phyloP scores from a whole-genome alignment of 2,797 vertebrate species.

The Gallirallus australis region DNA sequence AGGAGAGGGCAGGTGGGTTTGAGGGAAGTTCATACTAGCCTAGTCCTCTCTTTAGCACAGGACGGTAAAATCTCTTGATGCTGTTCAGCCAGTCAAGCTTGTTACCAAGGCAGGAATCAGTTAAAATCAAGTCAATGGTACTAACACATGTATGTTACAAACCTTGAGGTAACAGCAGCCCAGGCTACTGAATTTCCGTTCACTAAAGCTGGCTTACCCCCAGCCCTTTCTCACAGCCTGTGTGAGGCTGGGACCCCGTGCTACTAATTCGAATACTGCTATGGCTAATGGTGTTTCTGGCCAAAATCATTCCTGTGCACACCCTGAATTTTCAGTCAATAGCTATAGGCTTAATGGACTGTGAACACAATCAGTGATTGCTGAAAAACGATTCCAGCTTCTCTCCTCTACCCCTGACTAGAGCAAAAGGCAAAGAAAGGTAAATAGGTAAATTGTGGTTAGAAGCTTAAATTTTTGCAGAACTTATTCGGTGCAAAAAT shows the following conservation, averaged over 20 bases:
- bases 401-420: not conserved
- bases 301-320: not conserved
- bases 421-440: not conserved
- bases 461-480: not conserved
- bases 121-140: not conserved
- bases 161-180: not conserved
- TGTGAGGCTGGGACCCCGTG: not conserved
- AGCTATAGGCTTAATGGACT: not conserved
- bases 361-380: not conserved
- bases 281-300: not conserved
- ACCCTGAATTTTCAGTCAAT: not conserved
- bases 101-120: not conserved
- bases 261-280: not conserved
- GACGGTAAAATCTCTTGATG: not conserved
- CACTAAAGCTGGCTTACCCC: not conserved
- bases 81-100: not conserved
- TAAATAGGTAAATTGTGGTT: not conserved
- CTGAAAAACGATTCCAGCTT: not conserved
- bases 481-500: not conserved
- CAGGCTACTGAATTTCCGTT: not conserved
- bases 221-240: not conserved
- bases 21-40: not conserved
- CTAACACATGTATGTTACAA: not conserved
- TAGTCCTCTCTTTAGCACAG: not conserved
- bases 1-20: not conserved